phyloP scores from a whole-genome alignment of 2,797 vertebrate genomes.

The Chiroxiphia lanceolata region DNA sequence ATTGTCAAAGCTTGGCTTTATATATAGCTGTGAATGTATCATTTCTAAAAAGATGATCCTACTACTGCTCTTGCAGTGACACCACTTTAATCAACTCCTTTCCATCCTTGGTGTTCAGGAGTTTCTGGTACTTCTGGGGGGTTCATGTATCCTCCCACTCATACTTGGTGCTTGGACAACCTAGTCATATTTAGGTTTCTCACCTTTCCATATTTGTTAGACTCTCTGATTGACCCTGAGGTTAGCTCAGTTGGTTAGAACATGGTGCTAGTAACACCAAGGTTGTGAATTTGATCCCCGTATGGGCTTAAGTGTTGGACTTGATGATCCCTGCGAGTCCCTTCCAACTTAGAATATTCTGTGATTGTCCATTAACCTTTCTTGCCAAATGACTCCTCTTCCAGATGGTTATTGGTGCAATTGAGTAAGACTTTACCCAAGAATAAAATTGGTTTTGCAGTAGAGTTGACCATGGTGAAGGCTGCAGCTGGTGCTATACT shows the following conservation, averaged over 20 bases:
- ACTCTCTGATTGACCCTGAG: background rate
- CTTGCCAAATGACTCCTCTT: background rate
- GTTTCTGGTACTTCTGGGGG: background rate
- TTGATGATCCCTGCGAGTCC: background rate
- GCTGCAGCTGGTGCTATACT: background rate
- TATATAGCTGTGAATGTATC: slow-evolving; percentile 15
- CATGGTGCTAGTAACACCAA: background rate
- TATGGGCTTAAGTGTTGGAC: background rate
- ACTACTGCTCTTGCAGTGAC: background rate
- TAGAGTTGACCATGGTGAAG: background rate
- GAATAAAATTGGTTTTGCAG: background rate
- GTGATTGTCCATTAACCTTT: background rate
- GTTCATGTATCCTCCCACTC: background rate
- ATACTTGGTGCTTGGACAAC: background rate
- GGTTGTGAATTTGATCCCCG: background rate
- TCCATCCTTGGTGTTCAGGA: background rate
- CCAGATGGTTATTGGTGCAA: background rate
- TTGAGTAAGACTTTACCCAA: background rate
- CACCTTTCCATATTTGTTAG: background rate
- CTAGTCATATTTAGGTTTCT: background rate
- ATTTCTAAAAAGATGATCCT: slow-evolving; percentile 18
- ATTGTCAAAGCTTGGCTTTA: background rate
- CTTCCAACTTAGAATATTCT: background rate
- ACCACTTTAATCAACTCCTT: background rate
- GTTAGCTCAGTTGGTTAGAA: background rate